A percentile compares a stretch with the other conserved stretches of the same genome.
Evolutionary conservation across 2,113 vertebrate species (phyloP).

Genomic region (Ardeotis arabs): DNA sequence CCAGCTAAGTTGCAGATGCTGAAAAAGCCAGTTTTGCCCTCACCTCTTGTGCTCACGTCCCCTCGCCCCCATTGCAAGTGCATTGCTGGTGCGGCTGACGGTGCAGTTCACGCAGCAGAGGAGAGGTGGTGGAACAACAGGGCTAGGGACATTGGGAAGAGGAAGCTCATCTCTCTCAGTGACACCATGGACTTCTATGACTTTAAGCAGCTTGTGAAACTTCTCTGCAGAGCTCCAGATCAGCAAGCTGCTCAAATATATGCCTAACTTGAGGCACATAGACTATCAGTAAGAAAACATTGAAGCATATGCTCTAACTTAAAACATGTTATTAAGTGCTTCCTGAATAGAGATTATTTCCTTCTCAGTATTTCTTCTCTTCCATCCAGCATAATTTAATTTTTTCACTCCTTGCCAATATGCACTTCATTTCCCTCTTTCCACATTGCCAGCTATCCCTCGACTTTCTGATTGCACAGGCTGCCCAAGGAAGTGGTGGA

Average conservation of each 20-base stretch:
- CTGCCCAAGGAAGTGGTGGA: too few species aligned
- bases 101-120: background rate
- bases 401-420: conserved; percentile 18
- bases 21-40: background rate
- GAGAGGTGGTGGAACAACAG: background rate
- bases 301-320: conserved; percentile 38
- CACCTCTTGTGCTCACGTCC: background rate
- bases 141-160: background rate
- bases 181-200: background rate
- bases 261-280: background rate
- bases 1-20: background rate
- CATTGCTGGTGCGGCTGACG: background rate
- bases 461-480: background rate
- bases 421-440: background rate
- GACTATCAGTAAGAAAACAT: background rate
- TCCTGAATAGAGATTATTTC: conserved; percentile 31
- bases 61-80: background rate
- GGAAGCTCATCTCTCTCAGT: background rate
- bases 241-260: background rate
- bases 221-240: background rate
- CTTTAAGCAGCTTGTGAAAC: background rate
- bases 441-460: background rate
- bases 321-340: conserved; percentile 34
- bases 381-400: background rate
- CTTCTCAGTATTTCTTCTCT: conserved; percentile 9